Conservation (phyloP, 2,888 invertebrate species). For the Nemotelus pantherinus region DNA sequence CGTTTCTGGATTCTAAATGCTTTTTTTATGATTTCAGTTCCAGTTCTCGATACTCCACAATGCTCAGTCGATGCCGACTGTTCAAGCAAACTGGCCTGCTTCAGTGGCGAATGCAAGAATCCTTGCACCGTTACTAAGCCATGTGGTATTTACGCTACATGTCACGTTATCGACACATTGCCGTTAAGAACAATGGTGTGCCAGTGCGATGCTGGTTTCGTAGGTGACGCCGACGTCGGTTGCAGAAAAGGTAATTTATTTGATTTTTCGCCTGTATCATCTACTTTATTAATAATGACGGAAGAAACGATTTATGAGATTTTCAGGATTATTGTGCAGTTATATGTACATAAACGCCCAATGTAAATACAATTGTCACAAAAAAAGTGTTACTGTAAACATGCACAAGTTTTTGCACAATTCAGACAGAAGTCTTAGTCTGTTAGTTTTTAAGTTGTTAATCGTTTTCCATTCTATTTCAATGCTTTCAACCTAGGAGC, state of each 20-base stretch:
- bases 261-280: not conserved
- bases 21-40: slow-evolving; percentile 61
- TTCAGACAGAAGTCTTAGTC: not conserved
- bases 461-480: too few relatives aligned
- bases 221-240: slow-evolving; percentile 86
- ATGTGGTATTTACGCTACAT: slow-evolving; percentile 82
- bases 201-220: slow-evolving; percentile 82
- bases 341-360: slow-evolving; percentile 12
- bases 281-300: not conserved
- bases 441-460: too few relatives aligned
- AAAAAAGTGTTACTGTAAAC: not conserved
- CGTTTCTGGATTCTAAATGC: not conserved
- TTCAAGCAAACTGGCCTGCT: slow-evolving; percentile 85
- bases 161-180: slow-evolving; percentile 84
- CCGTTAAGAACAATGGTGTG: slow-evolving; percentile 90
- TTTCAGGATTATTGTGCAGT: slow-evolving; percentile 31
- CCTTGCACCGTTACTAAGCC: slow-evolving; percentile 82
- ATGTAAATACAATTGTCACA: slow-evolving; percentile 32
- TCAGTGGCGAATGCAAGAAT: slow-evolving; percentile 80
- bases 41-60: slow-evolving; percentile 68
- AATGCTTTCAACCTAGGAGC: too few relatives aligned
- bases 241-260: slow-evolving; percentile 77
- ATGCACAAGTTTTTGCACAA: slow-evolving; percentile 2
- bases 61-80: slow-evolving; percentile 86
- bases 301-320: not conserved